Percentiles rank a stretch among this genome's conserved stretches.
Conservation (phyloP, 2,888 invertebrate genomes). For the Tenthredo scrophulariae region DNA sequence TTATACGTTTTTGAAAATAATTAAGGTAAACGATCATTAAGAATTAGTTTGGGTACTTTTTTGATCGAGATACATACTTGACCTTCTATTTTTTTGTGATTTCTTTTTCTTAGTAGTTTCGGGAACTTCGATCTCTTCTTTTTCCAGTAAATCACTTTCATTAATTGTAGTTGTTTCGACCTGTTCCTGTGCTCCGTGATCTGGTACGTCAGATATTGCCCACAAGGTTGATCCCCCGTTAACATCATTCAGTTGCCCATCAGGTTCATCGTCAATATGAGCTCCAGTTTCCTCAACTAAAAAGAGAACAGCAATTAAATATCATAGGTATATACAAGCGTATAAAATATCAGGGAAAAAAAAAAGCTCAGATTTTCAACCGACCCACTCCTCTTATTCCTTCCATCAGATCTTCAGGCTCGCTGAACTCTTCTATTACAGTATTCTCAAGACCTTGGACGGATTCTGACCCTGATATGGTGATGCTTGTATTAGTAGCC, state of each 20-base stretch:
- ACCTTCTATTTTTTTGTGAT: constrained; percentile 62
- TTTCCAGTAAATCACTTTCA: constrained; percentile 65
- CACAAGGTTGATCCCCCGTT: constrained; percentile 69
- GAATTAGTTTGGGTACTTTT: neutral
- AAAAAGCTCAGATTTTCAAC: constrained; percentile 73
- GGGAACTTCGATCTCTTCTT: constrained; percentile 68
- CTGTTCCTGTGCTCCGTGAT: constrained; percentile 62
- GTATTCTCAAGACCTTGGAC: constrained; percentile 76
- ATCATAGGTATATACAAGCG: constrained; percentile 27
- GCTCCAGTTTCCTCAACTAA: constrained; percentile 76
- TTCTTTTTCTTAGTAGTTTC: constrained; percentile 72
- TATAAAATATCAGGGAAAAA: neutral
- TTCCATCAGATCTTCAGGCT: constrained; percentile 92
- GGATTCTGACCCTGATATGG: constrained; percentile 67
- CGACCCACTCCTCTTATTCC: constrained; percentile 90
- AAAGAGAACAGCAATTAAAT: constrained; percentile 7
- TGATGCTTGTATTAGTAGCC: constrained; percentile 75
- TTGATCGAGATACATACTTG: constrained; percentile 57
- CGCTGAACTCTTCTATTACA: constrained; percentile 89
- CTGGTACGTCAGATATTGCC: constrained; percentile 69
- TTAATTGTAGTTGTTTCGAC: constrained; percentile 62
- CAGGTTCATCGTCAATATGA: constrained; percentile 76
- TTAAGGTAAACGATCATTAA: neutral
- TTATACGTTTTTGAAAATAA: neutral
- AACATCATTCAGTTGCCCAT: constrained; percentile 68